phyloP scores from a whole-genome alignment of 2,797 vertebrate genomes.

The Melanotaenia trifasciata region DNA sequence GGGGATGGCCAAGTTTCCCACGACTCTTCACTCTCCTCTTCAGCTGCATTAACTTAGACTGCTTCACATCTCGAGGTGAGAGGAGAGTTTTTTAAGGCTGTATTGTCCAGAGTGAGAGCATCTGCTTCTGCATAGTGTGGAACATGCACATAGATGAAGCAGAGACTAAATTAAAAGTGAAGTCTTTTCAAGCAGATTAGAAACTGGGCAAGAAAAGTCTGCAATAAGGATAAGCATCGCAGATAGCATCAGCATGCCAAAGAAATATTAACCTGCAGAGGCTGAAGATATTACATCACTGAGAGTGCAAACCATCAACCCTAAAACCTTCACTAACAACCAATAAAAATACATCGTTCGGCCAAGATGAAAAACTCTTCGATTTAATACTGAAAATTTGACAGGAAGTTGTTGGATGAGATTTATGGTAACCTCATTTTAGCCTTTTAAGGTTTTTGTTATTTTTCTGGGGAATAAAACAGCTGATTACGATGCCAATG shows the following conservation, averaged over 20 bases:
- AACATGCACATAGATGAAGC: constrained; percentile 25
- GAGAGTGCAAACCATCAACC: neutral
- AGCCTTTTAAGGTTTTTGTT: too few relatives aligned
- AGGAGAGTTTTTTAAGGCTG: constrained; percentile 18
- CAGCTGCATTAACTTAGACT: constrained; percentile 27
- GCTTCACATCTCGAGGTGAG: constrained; percentile 28
- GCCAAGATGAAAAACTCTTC: too few relatives aligned
- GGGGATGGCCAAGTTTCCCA: constrained; percentile 63
- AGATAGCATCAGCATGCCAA: neutral
- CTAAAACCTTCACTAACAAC: neutral
- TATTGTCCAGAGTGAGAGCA: neutral
- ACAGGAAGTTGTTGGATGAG: too few relatives aligned
- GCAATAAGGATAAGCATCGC: too few relatives aligned
- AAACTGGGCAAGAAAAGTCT: neutral
- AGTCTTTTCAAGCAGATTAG: too few relatives aligned
- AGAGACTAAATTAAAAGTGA: too few relatives aligned
- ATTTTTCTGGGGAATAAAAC: too few relatives aligned
- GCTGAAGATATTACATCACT: neutral
- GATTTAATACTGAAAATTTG: too few relatives aligned
- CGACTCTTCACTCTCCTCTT: constrained; percentile 36
- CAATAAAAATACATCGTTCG: neutral
- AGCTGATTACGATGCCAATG: too few relatives aligned
- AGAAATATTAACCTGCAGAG: too few relatives aligned
- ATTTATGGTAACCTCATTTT: too few relatives aligned
- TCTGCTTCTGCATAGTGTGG: constrained; percentile 23